Evolutionary conservation across 2,888 invertebrate genomes (phyloP).

Genomic region (Erpobdella octoculata): DNA sequence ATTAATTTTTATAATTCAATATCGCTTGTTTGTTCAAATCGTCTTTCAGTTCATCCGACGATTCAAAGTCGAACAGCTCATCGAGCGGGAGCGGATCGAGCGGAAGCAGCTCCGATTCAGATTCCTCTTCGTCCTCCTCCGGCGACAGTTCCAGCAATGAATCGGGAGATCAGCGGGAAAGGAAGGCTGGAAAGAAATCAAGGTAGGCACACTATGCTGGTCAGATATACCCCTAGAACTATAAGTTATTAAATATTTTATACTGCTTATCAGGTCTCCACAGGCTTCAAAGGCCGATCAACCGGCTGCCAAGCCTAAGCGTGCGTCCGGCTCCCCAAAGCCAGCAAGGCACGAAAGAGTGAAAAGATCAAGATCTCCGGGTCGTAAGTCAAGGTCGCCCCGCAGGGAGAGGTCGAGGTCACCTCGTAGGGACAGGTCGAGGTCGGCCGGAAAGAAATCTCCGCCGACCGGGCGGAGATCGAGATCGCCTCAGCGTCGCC

Average conservation of each 20-base stretch:
- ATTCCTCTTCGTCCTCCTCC: constrained; percentile 9
- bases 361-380: not conserved
- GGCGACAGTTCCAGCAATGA: constrained; percentile 14
- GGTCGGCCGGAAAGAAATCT: not conserved
- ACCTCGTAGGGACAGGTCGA: not conserved
- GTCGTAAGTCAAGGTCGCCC: not conserved
- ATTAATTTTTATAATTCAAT: too few species aligned
- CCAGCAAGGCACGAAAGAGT: not conserved
- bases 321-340: not conserved
- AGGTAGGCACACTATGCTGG: too few species aligned
- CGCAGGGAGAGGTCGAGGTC: not conserved
- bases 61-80: not conserved
- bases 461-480: constrained; percentile 16
- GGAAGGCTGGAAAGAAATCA: constrained; percentile 2
- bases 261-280: not conserved
- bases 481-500: constrained; percentile 57
- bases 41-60: not conserved
- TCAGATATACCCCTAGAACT: too few species aligned
- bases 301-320: not conserved
- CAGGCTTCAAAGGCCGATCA: not conserved
- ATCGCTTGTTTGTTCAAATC: too few species aligned
- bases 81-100: not conserved
- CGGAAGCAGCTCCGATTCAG: constrained; percentile 5
- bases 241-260: too few species aligned
- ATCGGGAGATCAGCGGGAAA: not conserved